phyloP scores from a whole-genome alignment of 2,888 invertebrate genomes.

The Drosophila hamatofila region DNA sequence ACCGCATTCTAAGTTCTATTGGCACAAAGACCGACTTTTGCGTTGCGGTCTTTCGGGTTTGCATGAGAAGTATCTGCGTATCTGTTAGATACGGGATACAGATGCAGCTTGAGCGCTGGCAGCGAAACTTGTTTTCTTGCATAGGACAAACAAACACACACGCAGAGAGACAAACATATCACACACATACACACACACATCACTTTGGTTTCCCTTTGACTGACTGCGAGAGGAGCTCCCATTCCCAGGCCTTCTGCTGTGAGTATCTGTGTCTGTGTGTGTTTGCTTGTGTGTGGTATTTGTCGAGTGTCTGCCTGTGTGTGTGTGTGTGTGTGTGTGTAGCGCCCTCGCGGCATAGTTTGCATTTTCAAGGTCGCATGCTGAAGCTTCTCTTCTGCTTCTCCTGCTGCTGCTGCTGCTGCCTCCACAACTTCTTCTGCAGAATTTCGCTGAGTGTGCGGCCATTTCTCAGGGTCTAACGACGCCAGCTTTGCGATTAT shows the following conservation, averaged over 20 bases:
- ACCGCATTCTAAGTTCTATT: constrained; percentile 82
- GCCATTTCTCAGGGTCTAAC: constrained; percentile 70
- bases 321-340: constrained; percentile 29
- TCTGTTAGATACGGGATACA: constrained; percentile 72
- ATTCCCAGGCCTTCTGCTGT: constrained; percentile 38
- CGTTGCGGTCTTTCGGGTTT: constrained; percentile 55
- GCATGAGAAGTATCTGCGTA: constrained; percentile 54
- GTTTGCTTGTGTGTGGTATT: constrained; percentile 24
- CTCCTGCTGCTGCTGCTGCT: constrained; percentile 7
- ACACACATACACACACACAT: constrained; percentile 2
- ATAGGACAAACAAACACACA: constrained; percentile 41
- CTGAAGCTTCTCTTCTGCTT: constrained; percentile 11
- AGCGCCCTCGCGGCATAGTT: constrained; percentile 80
- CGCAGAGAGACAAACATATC: constrained; percentile 10
- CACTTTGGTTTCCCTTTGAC: constrained; percentile 8
- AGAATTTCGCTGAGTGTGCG: constrained; percentile 58
- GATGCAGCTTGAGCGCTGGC: constrained; percentile 51
- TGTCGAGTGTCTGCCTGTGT: not conserved
- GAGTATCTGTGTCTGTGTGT: not conserved
- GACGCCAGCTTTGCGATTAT: constrained; percentile 45
- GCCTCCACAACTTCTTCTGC: constrained; percentile 44
- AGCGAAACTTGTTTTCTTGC: constrained; percentile 65
- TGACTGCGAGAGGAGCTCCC: constrained; percentile 15
- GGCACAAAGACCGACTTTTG: constrained; percentile 83
- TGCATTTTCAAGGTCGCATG: constrained; percentile 77